Conservation (phyloP, 2,113 vertebrate species). For the Chlamydotis undulata region DNA sequence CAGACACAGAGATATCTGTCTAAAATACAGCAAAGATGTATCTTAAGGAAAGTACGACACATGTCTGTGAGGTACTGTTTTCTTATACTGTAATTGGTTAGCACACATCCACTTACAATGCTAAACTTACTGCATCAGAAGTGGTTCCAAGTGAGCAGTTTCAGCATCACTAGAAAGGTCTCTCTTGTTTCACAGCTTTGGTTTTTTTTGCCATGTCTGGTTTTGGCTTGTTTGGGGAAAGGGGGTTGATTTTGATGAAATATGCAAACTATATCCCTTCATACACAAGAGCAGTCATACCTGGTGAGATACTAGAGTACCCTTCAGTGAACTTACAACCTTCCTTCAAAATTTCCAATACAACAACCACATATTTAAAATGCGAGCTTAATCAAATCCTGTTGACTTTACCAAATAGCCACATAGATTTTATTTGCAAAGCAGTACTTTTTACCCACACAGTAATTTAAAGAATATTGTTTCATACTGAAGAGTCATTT, state of each 20-base stretch:
- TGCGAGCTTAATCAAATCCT: background rate
- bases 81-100: background rate
- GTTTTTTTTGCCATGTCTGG: fast-evolving
- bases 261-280: background rate
- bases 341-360: background rate
- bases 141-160: background rate
- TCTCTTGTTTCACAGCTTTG: background rate
- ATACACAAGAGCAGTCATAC: background rate
- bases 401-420: background rate
- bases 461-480: slow-evolving; percentile 15
- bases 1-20: background rate
- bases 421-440: background rate
- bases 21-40: background rate
- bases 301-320: background rate
- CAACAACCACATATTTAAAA: background rate
- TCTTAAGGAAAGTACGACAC: background rate
- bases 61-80: background rate
- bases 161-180: background rate
- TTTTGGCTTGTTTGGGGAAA: background rate
- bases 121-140: background rate
- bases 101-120: background rate
- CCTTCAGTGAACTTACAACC: background rate
- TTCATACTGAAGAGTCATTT: slow-evolving; percentile 40
- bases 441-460: background rate
- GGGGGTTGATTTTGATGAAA: background rate